Percentiles rank a stretch among this genome's conserved stretches.
Evolutionary conservation across 2,797 vertebrate genomes (phyloP).

Genomic region (Sebastes itinus): DNA sequence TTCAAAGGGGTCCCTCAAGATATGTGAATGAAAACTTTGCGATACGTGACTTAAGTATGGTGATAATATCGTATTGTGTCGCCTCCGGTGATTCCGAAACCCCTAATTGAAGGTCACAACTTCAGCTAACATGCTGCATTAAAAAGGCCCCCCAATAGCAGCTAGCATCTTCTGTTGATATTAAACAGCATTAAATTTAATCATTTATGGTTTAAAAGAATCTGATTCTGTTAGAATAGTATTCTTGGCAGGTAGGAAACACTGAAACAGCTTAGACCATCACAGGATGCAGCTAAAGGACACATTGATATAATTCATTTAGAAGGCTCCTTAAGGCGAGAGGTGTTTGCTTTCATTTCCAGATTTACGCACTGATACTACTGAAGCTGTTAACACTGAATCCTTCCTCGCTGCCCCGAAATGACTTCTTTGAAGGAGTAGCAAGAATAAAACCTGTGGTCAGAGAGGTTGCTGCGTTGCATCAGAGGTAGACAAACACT

Average conservation of each 20-base stretch:
- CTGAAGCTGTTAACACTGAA: background rate
- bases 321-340: background rate
- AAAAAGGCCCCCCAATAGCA: background rate
- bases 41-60: too few species aligned
- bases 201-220: slow-evolving; percentile 5
- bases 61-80: too few species aligned
- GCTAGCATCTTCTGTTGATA: background rate
- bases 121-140: background rate
- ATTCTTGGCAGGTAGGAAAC: slow-evolving; percentile 3
- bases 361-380: background rate
- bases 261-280: background rate
- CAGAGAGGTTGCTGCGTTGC: background rate
- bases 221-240: background rate
- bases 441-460: background rate
- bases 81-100: too few species aligned
- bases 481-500: background rate
- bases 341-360: slow-evolving; percentile 18
- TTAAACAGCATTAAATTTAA: slow-evolving; percentile 3
- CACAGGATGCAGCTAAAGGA: slow-evolving; percentile 13
- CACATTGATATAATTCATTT: slow-evolving; percentile 4
- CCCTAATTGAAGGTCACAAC: slow-evolving; percentile 8
- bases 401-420: background rate
- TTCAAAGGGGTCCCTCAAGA: too few species aligned
- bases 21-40: too few species aligned
- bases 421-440: background rate